These are phyloP conservation scores for Nicator chloris DNA, from an alignment of 2,113 vertebrate species.

Conservation along the genomic window DNA sequence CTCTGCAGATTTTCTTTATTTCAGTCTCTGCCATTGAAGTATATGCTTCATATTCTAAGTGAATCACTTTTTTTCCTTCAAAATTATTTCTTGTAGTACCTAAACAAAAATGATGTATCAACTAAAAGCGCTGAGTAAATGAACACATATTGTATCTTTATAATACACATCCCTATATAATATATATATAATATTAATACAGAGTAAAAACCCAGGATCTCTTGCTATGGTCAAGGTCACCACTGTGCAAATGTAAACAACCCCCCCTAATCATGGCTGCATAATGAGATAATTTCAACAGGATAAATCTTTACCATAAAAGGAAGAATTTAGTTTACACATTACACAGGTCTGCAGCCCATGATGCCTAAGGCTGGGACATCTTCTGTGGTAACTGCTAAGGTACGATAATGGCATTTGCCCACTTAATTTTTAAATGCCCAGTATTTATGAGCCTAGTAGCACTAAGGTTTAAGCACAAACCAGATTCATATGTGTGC, in stretches of 20 bases:
- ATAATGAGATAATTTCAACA: background rate
- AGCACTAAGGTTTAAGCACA: background rate
- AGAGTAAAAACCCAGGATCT: background rate
- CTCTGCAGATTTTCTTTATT: constrained; percentile 82
- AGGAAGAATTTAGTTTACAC: background rate
- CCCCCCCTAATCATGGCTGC: background rate
- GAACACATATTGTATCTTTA: background rate
- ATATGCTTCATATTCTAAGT: constrained; percentile 91
- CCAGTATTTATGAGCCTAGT: background rate
- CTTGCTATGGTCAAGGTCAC: background rate
- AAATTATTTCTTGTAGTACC: constrained; percentile 88
- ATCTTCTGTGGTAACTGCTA: background rate
- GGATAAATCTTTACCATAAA: background rate
- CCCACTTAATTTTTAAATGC: background rate
- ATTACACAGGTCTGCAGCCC: background rate
- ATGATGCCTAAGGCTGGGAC: background rate
- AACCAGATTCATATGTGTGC: background rate
- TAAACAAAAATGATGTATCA: constrained; percentile 49
- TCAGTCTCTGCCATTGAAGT: constrained; percentile 86
- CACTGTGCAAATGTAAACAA: background rate
- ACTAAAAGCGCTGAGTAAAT: background rate
- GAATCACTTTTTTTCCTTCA: constrained; percentile 83
- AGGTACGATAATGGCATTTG: background rate
- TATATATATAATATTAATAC: background rate
- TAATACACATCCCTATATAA: too few relatives aligned